Evolutionary conservation across 37 sponge, comb jelly and placozoan species (phyloP).

Genomic region (Diacarnus erythraeanus): DNA sequence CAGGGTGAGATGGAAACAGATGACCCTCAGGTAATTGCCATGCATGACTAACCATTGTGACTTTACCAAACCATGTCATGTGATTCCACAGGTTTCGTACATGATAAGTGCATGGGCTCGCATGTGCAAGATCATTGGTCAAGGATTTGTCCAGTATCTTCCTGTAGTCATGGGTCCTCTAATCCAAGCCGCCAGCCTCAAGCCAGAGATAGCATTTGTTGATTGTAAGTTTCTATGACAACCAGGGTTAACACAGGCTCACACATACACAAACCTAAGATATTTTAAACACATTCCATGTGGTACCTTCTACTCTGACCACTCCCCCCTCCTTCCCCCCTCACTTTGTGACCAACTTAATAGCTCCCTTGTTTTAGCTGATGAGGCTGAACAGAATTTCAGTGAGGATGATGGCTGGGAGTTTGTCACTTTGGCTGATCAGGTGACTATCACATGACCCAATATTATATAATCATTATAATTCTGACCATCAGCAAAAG

Average conservation of each 20-base stretch:
- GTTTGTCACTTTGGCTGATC: conserved; percentile 95
- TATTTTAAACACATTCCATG: too few relatives aligned
- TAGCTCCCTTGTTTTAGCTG: conserved; percentile 39
- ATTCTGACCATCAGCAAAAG: conserved; percentile 70
- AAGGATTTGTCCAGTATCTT: conserved; percentile 90
- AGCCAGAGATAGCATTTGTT: conserved; percentile 93
- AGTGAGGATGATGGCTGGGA: conserved; percentile 97
- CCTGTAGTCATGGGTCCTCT: conserved; percentile 95
- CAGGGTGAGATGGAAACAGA: conserved; percentile 80
- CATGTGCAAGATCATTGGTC: conserved; percentile 96
- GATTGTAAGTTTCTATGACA: conserved; percentile 67
- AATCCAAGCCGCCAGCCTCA: conserved; percentile 85
- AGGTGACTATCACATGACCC: conserved; percentile 46
- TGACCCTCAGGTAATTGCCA: conserved; percentile 75
- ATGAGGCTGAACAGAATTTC: conserved; percentile 73
- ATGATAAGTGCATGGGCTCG: conserved; percentile 99
- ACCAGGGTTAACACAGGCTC: too few relatives aligned
- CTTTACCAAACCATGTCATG: background rate
- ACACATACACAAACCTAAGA: too few relatives aligned
- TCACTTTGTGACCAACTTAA: background rate
- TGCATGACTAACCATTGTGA: background rate
- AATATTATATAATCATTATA: background rate
- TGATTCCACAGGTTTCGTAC: conserved; percentile 80
- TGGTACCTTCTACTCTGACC: background rate
- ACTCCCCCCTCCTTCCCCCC: background rate